These are phyloP conservation scores for Stenoptilia bipunctidactyla DNA, from an alignment of 2,888 invertebrate species.

Conservation along the genomic window DNA sequence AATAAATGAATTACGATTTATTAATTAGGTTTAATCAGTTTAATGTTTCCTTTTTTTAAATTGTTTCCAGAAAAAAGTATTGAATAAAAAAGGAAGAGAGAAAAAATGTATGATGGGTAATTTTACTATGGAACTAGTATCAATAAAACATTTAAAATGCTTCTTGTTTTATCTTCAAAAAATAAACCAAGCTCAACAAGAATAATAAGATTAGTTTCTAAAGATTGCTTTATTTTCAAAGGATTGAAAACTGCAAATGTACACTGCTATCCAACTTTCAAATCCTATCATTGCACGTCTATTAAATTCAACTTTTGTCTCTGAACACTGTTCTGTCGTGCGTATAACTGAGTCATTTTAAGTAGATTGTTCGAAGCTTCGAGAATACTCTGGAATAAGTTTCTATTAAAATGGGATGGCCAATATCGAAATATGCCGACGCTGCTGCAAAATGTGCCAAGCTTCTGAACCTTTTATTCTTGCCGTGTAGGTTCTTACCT, in stretches of 20 bases:
- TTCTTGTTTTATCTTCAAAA: too few relatives aligned
- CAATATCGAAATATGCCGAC: constrained; percentile 48
- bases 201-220: too few relatives aligned
- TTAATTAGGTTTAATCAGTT: too few relatives aligned
- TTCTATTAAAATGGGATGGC: constrained; percentile 39
- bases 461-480: constrained; percentile 16
- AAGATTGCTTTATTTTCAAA: too few relatives aligned
- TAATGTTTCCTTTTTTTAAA: too few relatives aligned
- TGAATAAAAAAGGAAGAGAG: too few relatives aligned
- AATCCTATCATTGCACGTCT: neutral
- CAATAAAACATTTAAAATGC: too few relatives aligned
- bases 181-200: too few relatives aligned
- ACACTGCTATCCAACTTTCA: neutral
- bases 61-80: too few relatives aligned
- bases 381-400: constrained; percentile 24
- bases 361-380: neutral
- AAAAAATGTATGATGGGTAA: too few relatives aligned
- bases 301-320: neutral
- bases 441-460: constrained; percentile 35
- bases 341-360: neutral
- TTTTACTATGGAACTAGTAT: too few relatives aligned
- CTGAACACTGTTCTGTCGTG: neutral
- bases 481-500: neutral
- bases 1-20: neutral
- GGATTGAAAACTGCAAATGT: too few relatives aligned